Evolutionary conservation across 2,797 vertebrate genomes (phyloP).

Genomic region (Alosa sapidissima): DNA sequence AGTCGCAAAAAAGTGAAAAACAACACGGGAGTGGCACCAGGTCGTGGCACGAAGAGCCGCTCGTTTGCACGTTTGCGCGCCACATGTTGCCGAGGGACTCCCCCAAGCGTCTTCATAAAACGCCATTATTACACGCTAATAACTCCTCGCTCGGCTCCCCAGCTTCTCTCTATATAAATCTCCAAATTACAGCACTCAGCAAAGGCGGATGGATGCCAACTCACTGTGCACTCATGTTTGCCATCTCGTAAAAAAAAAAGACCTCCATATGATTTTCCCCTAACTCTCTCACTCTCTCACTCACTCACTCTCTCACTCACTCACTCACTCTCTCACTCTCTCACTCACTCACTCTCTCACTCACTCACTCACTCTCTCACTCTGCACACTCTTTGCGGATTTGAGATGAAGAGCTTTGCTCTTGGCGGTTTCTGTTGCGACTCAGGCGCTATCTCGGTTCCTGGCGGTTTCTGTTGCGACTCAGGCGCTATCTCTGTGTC

Average conservation of each 20-base stretch:
- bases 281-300: not conserved
- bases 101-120: not conserved
- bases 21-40: not conserved
- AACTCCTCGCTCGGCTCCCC: constrained; percentile 1
- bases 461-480: not conserved
- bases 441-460: not conserved
- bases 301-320: not conserved
- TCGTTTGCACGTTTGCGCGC: not conserved
- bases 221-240: constrained; percentile 12
- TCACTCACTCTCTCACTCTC: not conserved
- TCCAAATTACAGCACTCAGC: constrained; percentile 14
- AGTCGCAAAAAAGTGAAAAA: not conserved
- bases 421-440: not conserved
- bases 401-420: not conserved
- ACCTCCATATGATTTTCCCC: constrained; percentile 27
- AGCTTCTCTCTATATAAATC: not conserved
- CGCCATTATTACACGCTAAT: not conserved
- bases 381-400: not conserved
- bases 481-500: not conserved
- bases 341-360: not conserved
- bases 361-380: not conserved
- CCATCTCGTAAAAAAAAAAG: constrained; percentile 36
- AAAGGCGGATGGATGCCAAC: not conserved
- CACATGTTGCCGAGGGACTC: not conserved
- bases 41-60: not conserved